Evolutionary conservation across 2,888 invertebrate genomes (phyloP).

Genomic region (Ectemnius lituratus): DNA sequence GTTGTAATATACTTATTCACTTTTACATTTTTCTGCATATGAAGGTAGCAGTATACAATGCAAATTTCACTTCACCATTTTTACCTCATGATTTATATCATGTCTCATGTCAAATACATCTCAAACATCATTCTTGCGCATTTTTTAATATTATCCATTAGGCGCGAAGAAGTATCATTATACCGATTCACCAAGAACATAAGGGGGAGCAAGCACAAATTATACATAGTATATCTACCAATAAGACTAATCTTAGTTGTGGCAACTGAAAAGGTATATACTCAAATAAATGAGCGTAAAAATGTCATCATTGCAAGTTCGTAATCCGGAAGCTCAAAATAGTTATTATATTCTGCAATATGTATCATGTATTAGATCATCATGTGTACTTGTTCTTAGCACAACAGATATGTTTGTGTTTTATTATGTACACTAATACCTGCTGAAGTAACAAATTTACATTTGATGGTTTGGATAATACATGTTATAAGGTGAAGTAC

Average conservation of each 20-base stretch:
- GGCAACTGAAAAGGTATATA: conserved; percentile 40
- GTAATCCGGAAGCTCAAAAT: conserved; percentile 36
- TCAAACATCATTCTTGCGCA: too few species aligned
- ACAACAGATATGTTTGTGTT: conserved; percentile 30
- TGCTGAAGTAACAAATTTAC: conserved; percentile 26
- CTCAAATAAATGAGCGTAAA: conserved; percentile 37
- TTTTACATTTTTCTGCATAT: too few species aligned
- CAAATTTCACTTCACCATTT: too few species aligned
- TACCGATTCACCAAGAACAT: too few species aligned
- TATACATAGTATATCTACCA: conserved; percentile 11
- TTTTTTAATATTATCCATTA: too few species aligned
- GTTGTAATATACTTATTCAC: conserved; percentile 28
- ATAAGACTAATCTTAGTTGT: conserved; percentile 9
- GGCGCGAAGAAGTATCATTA: too few species aligned
- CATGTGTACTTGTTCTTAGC: conserved; percentile 10
- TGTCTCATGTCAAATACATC: too few species aligned
- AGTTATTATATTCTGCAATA: conserved; percentile 28
- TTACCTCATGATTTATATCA: too few species aligned
- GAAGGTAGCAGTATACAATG: too few species aligned
- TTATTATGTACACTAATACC: conserved; percentile 32
- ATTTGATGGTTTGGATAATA: background rate
- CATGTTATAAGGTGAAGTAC: background rate
- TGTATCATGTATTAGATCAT: conserved; percentile 7
- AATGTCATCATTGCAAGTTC: conserved; percentile 41
- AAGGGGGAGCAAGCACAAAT: too few species aligned